Percentiles rank a stretch among this genome's conserved stretches.
Evolutionary conservation across 2,888 invertebrate species (phyloP).

Genomic region (Drosophila quasianomalipes): DNA sequence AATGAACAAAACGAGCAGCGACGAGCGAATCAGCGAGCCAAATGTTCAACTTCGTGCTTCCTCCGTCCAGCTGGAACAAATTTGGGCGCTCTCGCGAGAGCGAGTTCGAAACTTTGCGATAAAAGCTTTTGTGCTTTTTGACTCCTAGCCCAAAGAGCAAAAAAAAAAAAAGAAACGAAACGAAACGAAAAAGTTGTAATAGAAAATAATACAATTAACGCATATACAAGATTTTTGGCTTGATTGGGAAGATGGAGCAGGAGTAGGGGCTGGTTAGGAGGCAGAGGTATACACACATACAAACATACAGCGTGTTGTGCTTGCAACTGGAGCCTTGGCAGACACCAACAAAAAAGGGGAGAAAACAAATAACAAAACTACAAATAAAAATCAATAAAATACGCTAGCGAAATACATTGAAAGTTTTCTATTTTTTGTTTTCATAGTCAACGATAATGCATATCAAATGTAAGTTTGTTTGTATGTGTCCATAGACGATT

Average conservation of each 20-base stretch:
- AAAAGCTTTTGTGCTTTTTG: conserved; percentile 55
- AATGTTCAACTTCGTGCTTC: conserved; percentile 18
- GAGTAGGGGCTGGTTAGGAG: neutral
- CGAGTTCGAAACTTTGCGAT: conserved; percentile 35
- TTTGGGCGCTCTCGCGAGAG: conserved; percentile 6
- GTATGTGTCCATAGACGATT: conserved; percentile 16
- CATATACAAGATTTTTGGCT: conserved; percentile 49
- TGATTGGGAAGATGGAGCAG: conserved; percentile 20
- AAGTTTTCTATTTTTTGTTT: conserved; percentile 7
- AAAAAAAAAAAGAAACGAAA: neutral
- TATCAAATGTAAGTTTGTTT: conserved; percentile 16
- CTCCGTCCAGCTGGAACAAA: conserved; percentile 34
- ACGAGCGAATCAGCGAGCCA: conserved; percentile 8
- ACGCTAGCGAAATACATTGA: conserved; percentile 36
- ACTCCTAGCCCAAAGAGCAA: conserved; percentile 28
- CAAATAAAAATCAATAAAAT: conserved; percentile 52
- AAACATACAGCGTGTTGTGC: conserved; percentile 17
- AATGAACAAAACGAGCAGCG: conserved; percentile 31
- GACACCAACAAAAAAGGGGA: conserved; percentile 13
- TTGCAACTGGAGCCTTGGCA: conserved; percentile 45
- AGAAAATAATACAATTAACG: conserved; percentile 60
- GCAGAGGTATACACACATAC: neutral
- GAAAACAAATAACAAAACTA: conserved; percentile 22
- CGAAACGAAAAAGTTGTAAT: conserved; percentile 45
- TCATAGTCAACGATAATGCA: conserved; percentile 43